Conservation (phyloP, 2,888 invertebrate species). For the Entomobrya proxima region DNA sequence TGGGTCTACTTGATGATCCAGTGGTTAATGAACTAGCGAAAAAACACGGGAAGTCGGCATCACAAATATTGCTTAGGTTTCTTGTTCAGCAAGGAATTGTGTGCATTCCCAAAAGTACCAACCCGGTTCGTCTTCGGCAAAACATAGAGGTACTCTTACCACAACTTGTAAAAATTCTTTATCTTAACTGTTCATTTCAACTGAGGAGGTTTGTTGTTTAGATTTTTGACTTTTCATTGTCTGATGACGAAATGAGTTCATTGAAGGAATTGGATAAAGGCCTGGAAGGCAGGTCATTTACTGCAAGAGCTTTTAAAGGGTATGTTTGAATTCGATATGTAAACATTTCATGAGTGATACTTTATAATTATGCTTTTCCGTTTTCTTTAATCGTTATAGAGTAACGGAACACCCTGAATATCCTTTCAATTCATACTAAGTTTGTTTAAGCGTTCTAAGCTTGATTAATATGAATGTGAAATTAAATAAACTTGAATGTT, state of each 20-base stretch:
- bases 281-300: constrained; percentile 72
- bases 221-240: constrained; percentile 84
- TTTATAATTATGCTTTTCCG: no score
- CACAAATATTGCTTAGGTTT: constrained; percentile 86
- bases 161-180: not conserved
- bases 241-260: constrained; percentile 81
- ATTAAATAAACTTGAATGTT: not conserved
- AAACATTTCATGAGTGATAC: no score
- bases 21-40: constrained; percentile 77
- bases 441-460: not conserved
- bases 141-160: constrained; percentile 82
- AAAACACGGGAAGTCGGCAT: constrained; percentile 83
- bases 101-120: constrained; percentile 91
- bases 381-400: no score
- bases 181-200: not conserved
- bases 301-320: constrained; percentile 52
- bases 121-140: constrained; percentile 83
- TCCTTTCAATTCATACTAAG: constrained; percentile 45
- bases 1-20: constrained; percentile 76
- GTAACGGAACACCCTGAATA: constrained; percentile 47
- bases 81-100: constrained; percentile 84
- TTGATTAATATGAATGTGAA: not conserved
- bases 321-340: constrained; percentile 29
- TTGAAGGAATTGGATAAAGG: constrained; percentile 83
- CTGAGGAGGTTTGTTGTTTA: constrained; percentile 67